Evolutionary conservation across 2,797 vertebrate species (phyloP).

Genomic region (Manis crassicaudata): DNA sequence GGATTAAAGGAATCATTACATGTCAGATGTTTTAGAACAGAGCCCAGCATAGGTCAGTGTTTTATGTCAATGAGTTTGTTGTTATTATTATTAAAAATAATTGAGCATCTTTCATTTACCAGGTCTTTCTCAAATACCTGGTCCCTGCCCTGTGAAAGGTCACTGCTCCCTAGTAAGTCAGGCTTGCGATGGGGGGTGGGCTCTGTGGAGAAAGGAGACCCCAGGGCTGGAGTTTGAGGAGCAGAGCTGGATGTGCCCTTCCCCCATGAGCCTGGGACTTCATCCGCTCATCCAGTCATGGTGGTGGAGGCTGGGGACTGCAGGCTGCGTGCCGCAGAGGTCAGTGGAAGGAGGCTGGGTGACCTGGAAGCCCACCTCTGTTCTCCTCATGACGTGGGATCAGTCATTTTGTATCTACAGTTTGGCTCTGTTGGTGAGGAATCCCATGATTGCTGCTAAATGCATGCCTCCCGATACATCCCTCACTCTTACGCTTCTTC

Average conservation of each 20-base stretch:
- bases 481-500: not conserved
- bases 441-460: not conserved
- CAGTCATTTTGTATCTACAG: not conserved
- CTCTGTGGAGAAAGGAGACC: not conserved
- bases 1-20: not conserved
- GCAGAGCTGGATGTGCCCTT: too few species aligned
- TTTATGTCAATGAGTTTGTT: not conserved
- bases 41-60: not conserved
- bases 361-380: not conserved
- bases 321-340: too few species aligned
- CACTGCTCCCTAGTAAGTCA: not conserved
- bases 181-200: fast-evolving
- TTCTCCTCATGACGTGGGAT: not conserved
- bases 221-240: not conserved
- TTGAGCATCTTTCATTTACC: not conserved
- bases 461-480: not conserved
- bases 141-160: not conserved
- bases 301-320: not conserved
- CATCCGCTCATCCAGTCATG: not conserved
- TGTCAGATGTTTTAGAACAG: too few species aligned
- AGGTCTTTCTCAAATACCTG: not conserved
- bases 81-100: conserved; percentile 8
- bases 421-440: not conserved
- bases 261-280: not conserved
- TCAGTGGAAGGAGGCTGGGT: not conserved